These are phyloP conservation scores for Alloscopus bannaensis DNA, from an alignment of 2,888 invertebrate genomes.

Conservation along the genomic window DNA sequence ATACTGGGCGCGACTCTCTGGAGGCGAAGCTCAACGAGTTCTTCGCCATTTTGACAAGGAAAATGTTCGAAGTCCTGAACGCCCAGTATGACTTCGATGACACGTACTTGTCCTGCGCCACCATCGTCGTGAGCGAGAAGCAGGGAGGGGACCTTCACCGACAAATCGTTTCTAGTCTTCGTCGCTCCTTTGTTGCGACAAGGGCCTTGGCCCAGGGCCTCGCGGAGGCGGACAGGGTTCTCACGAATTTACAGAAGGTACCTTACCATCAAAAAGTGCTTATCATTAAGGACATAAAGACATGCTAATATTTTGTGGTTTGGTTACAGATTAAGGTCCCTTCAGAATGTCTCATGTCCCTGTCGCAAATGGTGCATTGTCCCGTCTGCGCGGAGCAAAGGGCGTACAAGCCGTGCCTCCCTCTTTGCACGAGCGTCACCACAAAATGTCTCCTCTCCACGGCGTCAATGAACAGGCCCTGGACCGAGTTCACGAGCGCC, in stretches of 20 bases:
- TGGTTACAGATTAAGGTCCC: slow-evolving; percentile 68
- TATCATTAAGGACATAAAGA: neutral
- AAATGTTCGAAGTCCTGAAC: slow-evolving; percentile 96
- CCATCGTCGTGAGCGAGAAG: slow-evolving; percentile 72
- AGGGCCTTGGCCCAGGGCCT: slow-evolving; percentile 94
- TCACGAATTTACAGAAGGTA: slow-evolving; percentile 72
- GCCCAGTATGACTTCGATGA: slow-evolving; percentile 93
- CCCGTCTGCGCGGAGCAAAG: slow-evolving; percentile 71
- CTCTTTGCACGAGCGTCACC: slow-evolving; percentile 68
- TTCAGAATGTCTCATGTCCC: slow-evolving; percentile 67
- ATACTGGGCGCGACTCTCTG: slow-evolving; percentile 88
- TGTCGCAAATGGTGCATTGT: slow-evolving; percentile 71
- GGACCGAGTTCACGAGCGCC: slow-evolving; percentile 72
- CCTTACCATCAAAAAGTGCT: slow-evolving; percentile 1
- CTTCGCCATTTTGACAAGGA: slow-evolving; percentile 93
- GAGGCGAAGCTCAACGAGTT: slow-evolving; percentile 93
- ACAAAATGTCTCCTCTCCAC: slow-evolving; percentile 68
- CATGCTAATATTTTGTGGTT: slow-evolving; percentile 15
- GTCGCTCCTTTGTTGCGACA: slow-evolving; percentile 94
- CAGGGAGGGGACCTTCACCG: slow-evolving; percentile 72
- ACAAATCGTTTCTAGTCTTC: slow-evolving; percentile 73
- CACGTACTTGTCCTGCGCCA: slow-evolving; percentile 70
- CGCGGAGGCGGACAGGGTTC: slow-evolving; percentile 69
- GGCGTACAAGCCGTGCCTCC: slow-evolving; percentile 72
- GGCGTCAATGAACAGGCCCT: slow-evolving; percentile 67